Conservation (phyloP, 2,888 invertebrate genomes). For the Sphaerophoria taeniata region DNA sequence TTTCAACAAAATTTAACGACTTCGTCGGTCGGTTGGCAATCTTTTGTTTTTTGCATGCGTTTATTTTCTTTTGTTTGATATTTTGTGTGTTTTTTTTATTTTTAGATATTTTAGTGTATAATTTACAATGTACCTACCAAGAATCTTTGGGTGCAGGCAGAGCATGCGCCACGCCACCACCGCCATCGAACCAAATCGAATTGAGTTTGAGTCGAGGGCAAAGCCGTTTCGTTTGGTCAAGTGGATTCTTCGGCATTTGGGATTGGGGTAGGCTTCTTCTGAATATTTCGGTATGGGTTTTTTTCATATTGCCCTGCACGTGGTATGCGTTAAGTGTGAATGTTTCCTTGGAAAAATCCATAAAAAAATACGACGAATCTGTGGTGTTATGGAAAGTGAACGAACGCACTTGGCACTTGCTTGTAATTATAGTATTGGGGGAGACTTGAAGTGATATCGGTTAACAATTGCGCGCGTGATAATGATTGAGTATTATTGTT, state of each 20-base stretch:
- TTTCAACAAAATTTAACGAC: constrained; percentile 50
- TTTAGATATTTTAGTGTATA: constrained; percentile 20
- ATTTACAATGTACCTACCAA: constrained; percentile 35
- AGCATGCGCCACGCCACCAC: constrained; percentile 49
- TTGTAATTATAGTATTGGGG: constrained; percentile 17
- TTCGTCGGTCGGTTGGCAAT: constrained; percentile 35
- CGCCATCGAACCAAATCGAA: neutral
- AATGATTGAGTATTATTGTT: constrained; percentile 31
- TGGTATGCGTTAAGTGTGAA: constrained; percentile 71
- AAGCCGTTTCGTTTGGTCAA: constrained; percentile 54
- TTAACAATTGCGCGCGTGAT: constrained; percentile 67
- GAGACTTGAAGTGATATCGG: constrained; percentile 36
- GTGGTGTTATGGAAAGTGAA: constrained; percentile 14
- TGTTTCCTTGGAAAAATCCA: constrained; percentile 64
- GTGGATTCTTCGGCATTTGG: constrained; percentile 43
- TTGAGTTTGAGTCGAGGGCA: constrained; percentile 18
- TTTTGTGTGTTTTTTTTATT: constrained; percentile 54
- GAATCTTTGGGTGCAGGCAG: constrained; percentile 41
- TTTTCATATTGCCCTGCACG: constrained; percentile 44
- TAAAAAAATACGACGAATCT: constrained; percentile 29
- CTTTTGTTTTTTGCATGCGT: constrained; percentile 68
- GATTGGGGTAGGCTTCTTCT: neutral
- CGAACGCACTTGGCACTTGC: constrained; percentile 49
- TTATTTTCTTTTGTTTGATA: constrained; percentile 44
- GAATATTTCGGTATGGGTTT: neutral